A percentile compares a stretch with the other conserved stretches of the same genome.
Evolutionary conservation across 2,113 vertebrate species (phyloP).

Genomic region (Pheucticus melanocephalus): DNA sequence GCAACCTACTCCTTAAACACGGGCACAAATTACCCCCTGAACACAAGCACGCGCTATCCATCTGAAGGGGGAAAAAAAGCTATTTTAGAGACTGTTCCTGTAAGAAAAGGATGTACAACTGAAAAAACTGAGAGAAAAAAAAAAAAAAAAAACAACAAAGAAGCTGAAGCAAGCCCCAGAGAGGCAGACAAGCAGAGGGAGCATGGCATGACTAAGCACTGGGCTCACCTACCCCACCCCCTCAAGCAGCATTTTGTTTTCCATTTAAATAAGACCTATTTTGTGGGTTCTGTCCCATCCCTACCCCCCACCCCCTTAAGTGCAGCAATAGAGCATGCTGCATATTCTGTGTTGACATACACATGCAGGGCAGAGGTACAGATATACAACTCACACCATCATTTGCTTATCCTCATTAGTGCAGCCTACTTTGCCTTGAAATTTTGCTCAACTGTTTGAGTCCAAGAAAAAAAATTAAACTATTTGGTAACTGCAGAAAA

Average conservation of each 20-base stretch:
- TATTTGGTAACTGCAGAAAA: background rate
- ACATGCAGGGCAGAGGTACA: background rate
- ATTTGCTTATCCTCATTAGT: background rate
- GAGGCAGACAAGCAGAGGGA: background rate
- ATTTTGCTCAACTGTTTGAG: background rate
- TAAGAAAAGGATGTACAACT: background rate
- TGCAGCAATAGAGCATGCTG: background rate
- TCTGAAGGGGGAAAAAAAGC: background rate
- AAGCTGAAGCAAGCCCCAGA: background rate
- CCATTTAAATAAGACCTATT: background rate
- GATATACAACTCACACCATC: background rate
- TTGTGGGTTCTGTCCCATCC: background rate
- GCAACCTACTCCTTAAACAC: background rate
- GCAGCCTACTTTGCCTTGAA: background rate
- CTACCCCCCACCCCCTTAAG: background rate
- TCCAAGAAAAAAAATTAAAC: background rate
- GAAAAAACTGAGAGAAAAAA: background rate
- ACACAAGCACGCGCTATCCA: background rate
- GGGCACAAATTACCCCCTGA: background rate
- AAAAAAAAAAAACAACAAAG: fast-evolving
- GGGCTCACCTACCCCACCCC: background rate
- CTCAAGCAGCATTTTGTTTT: background rate
- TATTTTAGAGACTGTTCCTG: background rate
- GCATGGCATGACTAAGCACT: slow-evolving; percentile 16
- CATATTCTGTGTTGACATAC: background rate